Percentiles rank a stretch among this genome's conserved stretches.
Conservation (phyloP, 2,888 invertebrate genomes). For the Candidula unifasciata region DNA sequence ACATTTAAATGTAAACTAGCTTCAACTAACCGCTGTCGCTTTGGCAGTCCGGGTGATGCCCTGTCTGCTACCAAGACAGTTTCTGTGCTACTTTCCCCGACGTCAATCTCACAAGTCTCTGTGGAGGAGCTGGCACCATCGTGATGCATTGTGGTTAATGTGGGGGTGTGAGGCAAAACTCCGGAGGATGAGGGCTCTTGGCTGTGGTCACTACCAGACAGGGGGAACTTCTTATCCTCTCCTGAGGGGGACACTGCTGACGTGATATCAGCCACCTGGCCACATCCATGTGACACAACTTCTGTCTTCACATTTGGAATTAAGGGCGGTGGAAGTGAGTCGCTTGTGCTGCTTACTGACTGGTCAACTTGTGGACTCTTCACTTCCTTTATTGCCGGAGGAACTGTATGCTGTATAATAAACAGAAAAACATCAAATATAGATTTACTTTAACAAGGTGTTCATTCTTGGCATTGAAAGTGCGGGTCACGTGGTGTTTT, state of each 20-base stretch:
- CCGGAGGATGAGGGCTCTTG: constrained; percentile 48
- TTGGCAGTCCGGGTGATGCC: constrained; percentile 17
- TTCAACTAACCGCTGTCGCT: constrained; percentile 37
- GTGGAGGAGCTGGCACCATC: constrained; percentile 44
- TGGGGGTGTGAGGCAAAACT: constrained; percentile 26
- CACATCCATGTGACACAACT: neutral
- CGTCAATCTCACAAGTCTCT: constrained; percentile 40
- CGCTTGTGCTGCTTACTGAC: constrained; percentile 52
- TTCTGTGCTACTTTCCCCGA: constrained; percentile 12
- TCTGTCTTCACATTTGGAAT: constrained; percentile 23
- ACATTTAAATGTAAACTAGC: neutral
- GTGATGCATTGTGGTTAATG: constrained; percentile 2
- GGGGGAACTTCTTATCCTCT: constrained; percentile 33
- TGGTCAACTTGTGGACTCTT: constrained; percentile 52
- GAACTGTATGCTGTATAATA: constrained; percentile 5
- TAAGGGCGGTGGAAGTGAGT: constrained; percentile 40
- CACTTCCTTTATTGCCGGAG: constrained; percentile 38
- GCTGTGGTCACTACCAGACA: constrained; percentile 29
- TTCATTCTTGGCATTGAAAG: too few relatives aligned
- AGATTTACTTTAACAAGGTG: neutral
- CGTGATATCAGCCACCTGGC: constrained; percentile 44
- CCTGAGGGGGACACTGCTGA: constrained; percentile 44
- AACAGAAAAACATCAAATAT: neutral
- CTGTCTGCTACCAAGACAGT: neutral
- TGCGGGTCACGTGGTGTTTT: too few relatives aligned